Percentiles rank a stretch among this genome's conserved stretches.
phyloP scores from a whole-genome alignment of 1,140 invertebrate genomes.

The Charaxes varanes region DNA sequence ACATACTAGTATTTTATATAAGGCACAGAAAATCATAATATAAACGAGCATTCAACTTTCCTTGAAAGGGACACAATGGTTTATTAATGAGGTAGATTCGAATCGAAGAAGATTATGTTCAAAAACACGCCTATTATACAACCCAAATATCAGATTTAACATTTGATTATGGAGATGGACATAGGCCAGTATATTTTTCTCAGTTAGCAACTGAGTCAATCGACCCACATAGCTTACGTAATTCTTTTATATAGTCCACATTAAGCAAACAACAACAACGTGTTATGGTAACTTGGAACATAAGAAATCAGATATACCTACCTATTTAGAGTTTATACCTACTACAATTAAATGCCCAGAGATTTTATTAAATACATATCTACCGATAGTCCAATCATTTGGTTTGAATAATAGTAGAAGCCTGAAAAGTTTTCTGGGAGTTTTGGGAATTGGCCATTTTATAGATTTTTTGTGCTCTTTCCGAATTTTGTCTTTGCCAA shows the following conservation, averaged over 20 bases:
- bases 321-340: too few relatives aligned
- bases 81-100: slow-evolving; percentile 12
- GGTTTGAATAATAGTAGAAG: too few relatives aligned
- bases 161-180: slow-evolving; percentile 37
- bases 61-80: slow-evolving; percentile 16
- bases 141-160: slow-evolving; percentile 50
- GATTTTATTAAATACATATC: too few relatives aligned
- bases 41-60: slow-evolving; percentile 3
- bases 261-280: slow-evolving; percentile 16
- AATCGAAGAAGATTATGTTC: slow-evolving; percentile 31
- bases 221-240: slow-evolving; percentile 52
- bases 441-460: too few relatives aligned
- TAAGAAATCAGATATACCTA: not conserved
- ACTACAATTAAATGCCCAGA: too few relatives aligned
- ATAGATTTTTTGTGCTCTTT: too few relatives aligned
- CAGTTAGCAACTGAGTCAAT: slow-evolving; percentile 32
- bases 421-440: too few relatives aligned
- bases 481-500: too few relatives aligned
- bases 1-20: too few relatives aligned
- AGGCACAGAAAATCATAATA: too few relatives aligned
- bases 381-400: too few relatives aligned
- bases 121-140: slow-evolving; percentile 24
- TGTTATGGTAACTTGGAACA: slow-evolving; percentile 2
- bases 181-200: slow-evolving; percentile 27
- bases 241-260: slow-evolving; percentile 16